These are phyloP conservation scores for Pseudopodoces humilis DNA, from an alignment of 2,113 vertebrate species.

Conservation along the genomic window DNA sequence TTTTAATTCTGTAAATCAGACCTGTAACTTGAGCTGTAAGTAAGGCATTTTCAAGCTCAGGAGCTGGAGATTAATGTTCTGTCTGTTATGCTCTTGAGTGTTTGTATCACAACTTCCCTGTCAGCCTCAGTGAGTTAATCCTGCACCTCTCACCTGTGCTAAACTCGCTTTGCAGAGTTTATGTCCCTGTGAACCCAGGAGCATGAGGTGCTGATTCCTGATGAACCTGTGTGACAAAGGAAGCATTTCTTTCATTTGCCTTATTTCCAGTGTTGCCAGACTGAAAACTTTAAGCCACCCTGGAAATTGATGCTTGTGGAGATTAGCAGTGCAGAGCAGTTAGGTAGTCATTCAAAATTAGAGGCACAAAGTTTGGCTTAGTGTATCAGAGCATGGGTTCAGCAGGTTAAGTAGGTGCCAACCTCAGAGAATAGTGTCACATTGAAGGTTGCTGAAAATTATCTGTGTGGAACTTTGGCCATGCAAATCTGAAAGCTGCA, in stretches of 20 bases:
- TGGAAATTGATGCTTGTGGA: not conserved
- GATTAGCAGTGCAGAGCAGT: not conserved
- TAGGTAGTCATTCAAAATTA: not conserved
- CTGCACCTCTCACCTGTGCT: not conserved
- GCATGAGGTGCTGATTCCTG: not conserved
- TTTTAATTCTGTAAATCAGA: not conserved
- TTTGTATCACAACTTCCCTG: not conserved
- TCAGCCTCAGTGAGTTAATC: not conserved
- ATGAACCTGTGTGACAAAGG: not conserved
- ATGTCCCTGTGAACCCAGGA: not conserved
- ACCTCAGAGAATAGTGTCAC: not conserved
- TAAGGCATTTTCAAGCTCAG: not conserved
- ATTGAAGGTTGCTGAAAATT: not conserved
- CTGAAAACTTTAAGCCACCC: not conserved
- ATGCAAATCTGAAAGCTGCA: not conserved
- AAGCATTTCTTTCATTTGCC: not conserved
- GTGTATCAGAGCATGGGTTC: not conserved
- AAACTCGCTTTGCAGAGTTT: not conserved
- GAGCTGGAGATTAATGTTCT: not conserved
- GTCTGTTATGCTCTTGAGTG: not conserved
- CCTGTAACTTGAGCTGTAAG: not conserved
- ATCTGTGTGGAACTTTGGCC: not conserved
- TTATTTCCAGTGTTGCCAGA: slow-evolving; percentile 1
- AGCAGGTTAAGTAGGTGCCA: not conserved
- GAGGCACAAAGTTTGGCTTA: not conserved